These are phyloP conservation scores for Leptinotarsa juncta DNA, from an alignment of 2,888 invertebrate species.

Conservation along the genomic window DNA sequence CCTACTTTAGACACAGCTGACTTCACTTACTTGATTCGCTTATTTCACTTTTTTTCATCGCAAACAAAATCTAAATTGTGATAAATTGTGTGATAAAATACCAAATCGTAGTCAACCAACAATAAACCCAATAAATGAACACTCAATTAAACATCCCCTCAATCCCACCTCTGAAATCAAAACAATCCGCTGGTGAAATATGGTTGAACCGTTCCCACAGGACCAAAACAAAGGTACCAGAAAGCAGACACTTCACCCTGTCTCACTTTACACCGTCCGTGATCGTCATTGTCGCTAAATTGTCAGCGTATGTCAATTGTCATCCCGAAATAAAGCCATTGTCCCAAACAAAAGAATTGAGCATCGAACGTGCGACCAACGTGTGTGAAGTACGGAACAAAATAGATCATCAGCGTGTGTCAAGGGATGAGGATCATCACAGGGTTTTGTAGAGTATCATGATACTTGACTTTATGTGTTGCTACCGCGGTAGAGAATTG, in stretches of 20 bases:
- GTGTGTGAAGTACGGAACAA: conserved; percentile 45
- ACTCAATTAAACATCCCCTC: conserved; percentile 54
- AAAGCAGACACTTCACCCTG: conserved; percentile 37
- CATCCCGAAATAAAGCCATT: conserved; percentile 65
- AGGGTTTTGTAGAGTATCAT: conserved; percentile 46
- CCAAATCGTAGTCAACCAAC: conserved; percentile 17
- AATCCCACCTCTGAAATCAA: conserved; percentile 59
- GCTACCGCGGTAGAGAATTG: conserved; percentile 13
- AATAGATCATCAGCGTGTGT: conserved; percentile 38
- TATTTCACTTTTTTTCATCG: too few relatives aligned
- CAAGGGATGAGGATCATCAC: conserved; percentile 43
- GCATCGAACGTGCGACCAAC: conserved; percentile 60
- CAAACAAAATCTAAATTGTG: background rate
- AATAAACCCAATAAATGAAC: conserved; percentile 43
- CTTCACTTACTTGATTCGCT: too few relatives aligned
- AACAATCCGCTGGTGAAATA: conserved; percentile 51
- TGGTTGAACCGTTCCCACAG: conserved; percentile 57
- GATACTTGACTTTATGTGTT: conserved; percentile 49
- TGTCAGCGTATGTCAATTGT: conserved; percentile 65
- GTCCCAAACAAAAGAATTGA: conserved; percentile 64
- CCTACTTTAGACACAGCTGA: too few relatives aligned
- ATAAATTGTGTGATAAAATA: background rate
- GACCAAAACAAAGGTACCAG: conserved; percentile 52
- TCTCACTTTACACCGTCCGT: conserved; percentile 54
- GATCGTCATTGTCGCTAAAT: conserved; percentile 58